Evolutionary conservation across 2,888 invertebrate genomes (phyloP).

Genomic region (Teinopalpus imperialis): DNA sequence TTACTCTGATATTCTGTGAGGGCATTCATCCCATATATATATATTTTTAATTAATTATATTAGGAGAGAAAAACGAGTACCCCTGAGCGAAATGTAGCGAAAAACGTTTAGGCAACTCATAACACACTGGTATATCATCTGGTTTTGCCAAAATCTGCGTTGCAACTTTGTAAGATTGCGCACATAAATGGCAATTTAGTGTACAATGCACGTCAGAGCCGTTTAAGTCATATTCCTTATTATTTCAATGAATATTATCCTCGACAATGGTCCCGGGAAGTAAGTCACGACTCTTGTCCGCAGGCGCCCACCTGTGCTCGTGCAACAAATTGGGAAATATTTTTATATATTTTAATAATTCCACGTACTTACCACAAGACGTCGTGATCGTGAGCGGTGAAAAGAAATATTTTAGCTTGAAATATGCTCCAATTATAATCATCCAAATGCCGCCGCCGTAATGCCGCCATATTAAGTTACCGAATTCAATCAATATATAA

Average conservation of each 20-base stretch:
- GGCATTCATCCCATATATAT: no score
- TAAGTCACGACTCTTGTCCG: slow-evolving; percentile 73
- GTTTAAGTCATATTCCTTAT: slow-evolving; percentile 49
- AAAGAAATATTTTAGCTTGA: slow-evolving; percentile 38
- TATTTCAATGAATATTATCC: slow-evolving; percentile 51
- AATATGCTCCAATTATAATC: slow-evolving; percentile 18
- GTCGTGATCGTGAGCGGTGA: slow-evolving; percentile 50
- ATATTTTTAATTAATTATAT: no score
- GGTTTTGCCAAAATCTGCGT: slow-evolving; percentile 3
- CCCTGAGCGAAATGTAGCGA: no score
- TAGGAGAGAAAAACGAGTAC: no score
- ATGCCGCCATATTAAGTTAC: slow-evolving; percentile 10
- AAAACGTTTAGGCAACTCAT: no score
- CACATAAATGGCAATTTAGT: slow-evolving; percentile 55
- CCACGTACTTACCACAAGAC: slow-evolving; percentile 50
- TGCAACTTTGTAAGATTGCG: slow-evolving; percentile 34
- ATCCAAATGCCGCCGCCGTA: no score
- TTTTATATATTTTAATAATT: slow-evolving; percentile 60
- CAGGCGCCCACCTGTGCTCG: slow-evolving; percentile 73
- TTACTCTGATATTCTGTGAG: no score
- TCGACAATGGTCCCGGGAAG: slow-evolving; percentile 48
- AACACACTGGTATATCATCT: no score
- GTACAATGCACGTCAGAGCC: slow-evolving; percentile 49
- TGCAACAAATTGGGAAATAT: slow-evolving; percentile 51
- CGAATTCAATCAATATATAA: background rate